Base-by-base conservation (phyloP, 2,888 invertebrate species). In the Lepidochitona cinerea region DNA sequence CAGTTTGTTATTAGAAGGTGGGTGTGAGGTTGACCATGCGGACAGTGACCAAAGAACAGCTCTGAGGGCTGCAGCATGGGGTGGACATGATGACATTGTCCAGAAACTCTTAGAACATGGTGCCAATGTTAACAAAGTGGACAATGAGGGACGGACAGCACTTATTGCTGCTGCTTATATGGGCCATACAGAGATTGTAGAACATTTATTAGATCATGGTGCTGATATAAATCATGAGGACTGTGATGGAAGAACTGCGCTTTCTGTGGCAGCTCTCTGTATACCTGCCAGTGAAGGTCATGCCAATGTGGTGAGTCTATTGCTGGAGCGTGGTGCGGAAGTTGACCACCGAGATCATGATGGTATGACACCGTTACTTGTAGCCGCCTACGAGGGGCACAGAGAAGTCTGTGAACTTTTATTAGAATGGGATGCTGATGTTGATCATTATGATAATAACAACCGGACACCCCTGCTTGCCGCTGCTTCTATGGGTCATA, bases 401-500 rank as follows among this genome's bases (percentile, higher is more conserved):
- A 94, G 84, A n/a, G 87, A 87, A 53, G 87, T 89, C 4, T 89
- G 89, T 89, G 97, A 97, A 90, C 92, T 97, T 32, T 93, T 98
- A 0, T 92, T 98, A 68, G 97, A 97, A 89, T 95, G 95, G 87
- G 97, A 97, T 76, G 97, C 97, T 0, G 97, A 98, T 89, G 95
- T 96, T 0, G 97, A 98, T 89, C 95, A 96, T 74, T 93, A 95
- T 18, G 97, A 97, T 71, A 83, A 84, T 70, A 85, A 83, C 72
- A 86, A 87, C 33, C 82, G 90, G n/a, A 87, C 87, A 7, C 84
- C 88, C 0, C 79, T 91, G 49, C 83, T 89, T 72, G 88, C 88
- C 1, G 97, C 97, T 0, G 97, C 97, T 7, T 95, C 96, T 14
- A 97, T 97, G 91, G 97, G 97, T 0, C 97, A 97, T 91, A 95